phyloP scores from a whole-genome alignment of 2,113 vertebrate genomes.

The Nothocercus nigrocapillus region DNA sequence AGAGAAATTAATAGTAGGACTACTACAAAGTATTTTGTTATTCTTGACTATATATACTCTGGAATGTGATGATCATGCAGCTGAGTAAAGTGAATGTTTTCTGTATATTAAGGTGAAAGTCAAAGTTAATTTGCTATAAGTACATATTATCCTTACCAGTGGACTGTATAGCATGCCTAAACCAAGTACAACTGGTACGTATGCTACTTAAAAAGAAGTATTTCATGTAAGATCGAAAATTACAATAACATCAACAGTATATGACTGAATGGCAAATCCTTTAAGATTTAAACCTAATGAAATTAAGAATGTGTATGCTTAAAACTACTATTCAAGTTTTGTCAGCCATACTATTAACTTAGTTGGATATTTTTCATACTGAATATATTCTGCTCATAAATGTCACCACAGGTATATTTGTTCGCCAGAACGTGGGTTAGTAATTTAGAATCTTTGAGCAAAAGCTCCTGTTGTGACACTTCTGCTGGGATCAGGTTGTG shows the following conservation, averaged over 20 bases:
- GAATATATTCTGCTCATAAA: constrained; percentile 47
- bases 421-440: constrained; percentile 1
- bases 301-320: constrained; percentile 23
- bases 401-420: constrained; percentile 43
- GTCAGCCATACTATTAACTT: constrained; percentile 44
- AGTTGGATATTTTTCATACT: constrained; percentile 8
- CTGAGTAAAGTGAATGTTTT: background rate
- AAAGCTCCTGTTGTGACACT: background rate
- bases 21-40: background rate
- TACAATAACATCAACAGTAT: constrained; percentile 1
- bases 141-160: background rate
- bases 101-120: background rate
- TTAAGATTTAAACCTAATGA: constrained; percentile 49
- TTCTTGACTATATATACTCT: background rate
- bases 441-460: constrained; percentile 49
- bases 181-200: background rate
- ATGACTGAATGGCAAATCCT: constrained; percentile 6
- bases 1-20: background rate
- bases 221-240: constrained; percentile 16
- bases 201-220: background rate
- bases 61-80: background rate
- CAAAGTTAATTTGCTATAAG: background rate
- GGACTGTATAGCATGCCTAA: rapidly evolving
- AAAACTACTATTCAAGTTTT: constrained; percentile 4
- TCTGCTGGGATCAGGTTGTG: background rate